Base-by-base conservation (phyloP, 2,797 vertebrate species). In the Sarcophilus harrisii region DNA sequence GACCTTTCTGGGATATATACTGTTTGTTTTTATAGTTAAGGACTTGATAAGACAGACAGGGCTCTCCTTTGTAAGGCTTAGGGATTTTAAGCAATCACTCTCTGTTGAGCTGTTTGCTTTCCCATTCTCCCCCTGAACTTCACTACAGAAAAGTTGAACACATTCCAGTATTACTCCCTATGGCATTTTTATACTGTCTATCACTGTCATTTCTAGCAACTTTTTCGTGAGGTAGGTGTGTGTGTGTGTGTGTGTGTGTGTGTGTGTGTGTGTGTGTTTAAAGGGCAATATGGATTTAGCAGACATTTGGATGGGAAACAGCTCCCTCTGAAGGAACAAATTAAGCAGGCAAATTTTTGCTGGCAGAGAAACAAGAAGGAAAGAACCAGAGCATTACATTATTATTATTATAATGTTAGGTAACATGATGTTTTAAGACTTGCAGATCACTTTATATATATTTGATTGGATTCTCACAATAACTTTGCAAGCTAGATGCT, bases 21-120 rank as follows among this genome's bases (percentile, higher is more conserved):
- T 95, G 49, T 95, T 97, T 95, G 45, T 81, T 97, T 96, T 92
- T 90, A 92, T 29, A 94, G 60, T 1, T 90, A 92, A 91, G 12
- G 30, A 91, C 57, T 55, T 52, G n/a, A 93, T 91, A 90, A 97
- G 95, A 92, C 21, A 93, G 58, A 92, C 38, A 93, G 11, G 59
- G 90, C 52, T 90, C 92, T 91, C 38, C 62, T 95, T 90, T 89
- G 90, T 55, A 52, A 3, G 13, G 90, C 57, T 93, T 66, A 16
- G 93, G 94, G 93, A 29, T 58, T 94, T 95, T 87, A 9, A 4
- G 45, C 49, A 30, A 91, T 92, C 45, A 27, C 73, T 58, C 90
- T 97, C 90, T 90, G 91, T 91, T 24, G 59, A 91, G 58, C 92
- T 45, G 13, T 90, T 60, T 91, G 13, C 91, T 90, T 94, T 95